These are phyloP conservation scores for Orientallactaga bullata DNA, from an alignment of 2,113 vertebrate genomes.

Conservation along the genomic window DNA sequence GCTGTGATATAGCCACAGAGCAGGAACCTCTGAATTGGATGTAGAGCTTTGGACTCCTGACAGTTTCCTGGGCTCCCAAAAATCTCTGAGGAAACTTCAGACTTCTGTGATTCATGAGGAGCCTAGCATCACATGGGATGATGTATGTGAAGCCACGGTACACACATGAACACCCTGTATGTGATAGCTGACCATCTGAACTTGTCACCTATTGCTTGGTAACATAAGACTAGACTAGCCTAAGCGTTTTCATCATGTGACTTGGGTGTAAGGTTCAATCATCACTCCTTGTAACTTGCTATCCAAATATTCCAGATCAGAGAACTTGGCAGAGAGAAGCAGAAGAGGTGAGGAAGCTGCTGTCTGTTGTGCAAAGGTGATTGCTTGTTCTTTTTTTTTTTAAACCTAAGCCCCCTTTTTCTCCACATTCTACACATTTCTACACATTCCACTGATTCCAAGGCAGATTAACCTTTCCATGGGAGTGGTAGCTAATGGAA, in stretches of 20 bases:
- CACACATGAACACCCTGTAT: accelerated
- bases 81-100: no score
- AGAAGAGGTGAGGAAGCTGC: not conserved
- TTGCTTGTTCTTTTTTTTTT: no score
- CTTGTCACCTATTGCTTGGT: not conserved
- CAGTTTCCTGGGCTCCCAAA: no score
- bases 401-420: not conserved
- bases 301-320: not conserved
- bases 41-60: no score
- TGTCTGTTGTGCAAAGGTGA: not conserved
- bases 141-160: no score
- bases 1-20: no score
- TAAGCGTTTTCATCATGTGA: not conserved
- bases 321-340: not conserved
- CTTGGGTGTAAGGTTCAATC: accelerated
- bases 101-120: no score
- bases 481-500: not conserved
- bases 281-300: accelerated
- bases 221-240: not conserved
- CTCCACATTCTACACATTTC: no score
- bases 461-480: not conserved
- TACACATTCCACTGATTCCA: not conserved
- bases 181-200: no score
- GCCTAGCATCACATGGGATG: not conserved
- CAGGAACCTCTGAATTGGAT: no score